Base-by-base conservation (phyloP, 2,797 vertebrate genomes). In the Serranus cabrilla region DNA sequence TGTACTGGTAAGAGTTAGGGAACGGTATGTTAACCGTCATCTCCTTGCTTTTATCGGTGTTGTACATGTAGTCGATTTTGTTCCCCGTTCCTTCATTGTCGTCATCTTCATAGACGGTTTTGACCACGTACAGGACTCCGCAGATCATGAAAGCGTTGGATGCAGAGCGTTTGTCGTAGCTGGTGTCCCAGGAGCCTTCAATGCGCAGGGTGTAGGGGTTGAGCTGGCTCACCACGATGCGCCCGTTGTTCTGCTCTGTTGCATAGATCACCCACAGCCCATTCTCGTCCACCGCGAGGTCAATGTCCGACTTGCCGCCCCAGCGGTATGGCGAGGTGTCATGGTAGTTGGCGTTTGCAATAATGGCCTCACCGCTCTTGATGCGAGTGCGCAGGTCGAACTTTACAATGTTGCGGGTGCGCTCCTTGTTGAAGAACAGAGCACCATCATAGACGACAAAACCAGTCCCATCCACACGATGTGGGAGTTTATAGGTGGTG, bases 1-100 rank as follows among this genome's bases (percentile, higher is more conserved):
- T 98, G 91, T 99, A 99, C 90, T 99, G 98, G 92, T 99, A 99
- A 20, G 98, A 99, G 81, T 99, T 99, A 27, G 98, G 98, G 84
- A 99, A 99, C 0, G 96, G 96, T 50, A 99, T 96, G 89, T 97
- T 97, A 50, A 98, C 94, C 65, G 95, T 90, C 52, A 95, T 96
- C 90, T 99, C 97, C 71, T 97, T 98, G 91, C 95, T 97, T 88
- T 97, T 97, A 68, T 99, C 97, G 0, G 98, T 99, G 90, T 97
- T 98, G 90, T 99, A 99, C 91, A 99, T 96, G 83, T 99, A 99
- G 93, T 99, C 98, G 57, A 99, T 99, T 92, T 99, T 99, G 94
- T 99, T 99, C 56, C 98, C 98, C 0, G 98, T 97, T 55, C 97
- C 98, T 90, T 99, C 98, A 4, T 99, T 99, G 91, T 99, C 98